phyloP scores from a whole-genome alignment of 2,797 vertebrate genomes.

The Cynodonichthys magdalenae region DNA sequence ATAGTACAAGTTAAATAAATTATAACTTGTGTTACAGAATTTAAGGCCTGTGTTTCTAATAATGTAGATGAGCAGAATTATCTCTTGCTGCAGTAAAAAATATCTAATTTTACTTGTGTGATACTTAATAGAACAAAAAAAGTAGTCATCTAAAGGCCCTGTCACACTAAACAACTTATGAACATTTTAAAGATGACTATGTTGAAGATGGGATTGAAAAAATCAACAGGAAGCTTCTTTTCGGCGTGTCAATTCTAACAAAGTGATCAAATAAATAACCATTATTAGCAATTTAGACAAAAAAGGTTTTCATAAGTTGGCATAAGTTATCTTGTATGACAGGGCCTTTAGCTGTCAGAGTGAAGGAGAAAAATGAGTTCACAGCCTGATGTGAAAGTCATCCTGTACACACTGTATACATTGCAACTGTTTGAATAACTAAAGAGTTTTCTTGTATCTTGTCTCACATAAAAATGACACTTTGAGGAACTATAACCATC shows the following conservation, averaged over 20 bases:
- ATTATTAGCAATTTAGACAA: no score
- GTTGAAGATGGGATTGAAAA: no score
- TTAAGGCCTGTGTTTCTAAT: constrained; percentile 56
- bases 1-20: constrained; percentile 26
- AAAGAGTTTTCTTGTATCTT: constrained; percentile 27
- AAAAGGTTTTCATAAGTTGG: no score
- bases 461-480: constrained; percentile 74
- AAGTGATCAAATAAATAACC: no score
- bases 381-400: constrained; percentile 50
- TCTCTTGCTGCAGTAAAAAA: constrained; percentile 8
- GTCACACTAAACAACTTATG: no score
- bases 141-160: constrained; percentile 31
- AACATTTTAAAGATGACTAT: no score
- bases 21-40: constrained; percentile 20
- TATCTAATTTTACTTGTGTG: constrained; percentile 31
- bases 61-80: constrained; percentile 23
- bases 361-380: constrained; percentile 42
- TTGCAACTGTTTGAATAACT: constrained; percentile 32
- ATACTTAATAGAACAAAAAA: constrained; percentile 44
- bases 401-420: constrained; percentile 47
- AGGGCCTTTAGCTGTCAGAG: constrained; percentile 52
- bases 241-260: no score
- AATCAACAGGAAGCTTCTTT: no score
- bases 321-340: no score
- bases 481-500: constrained; percentile 65